Evolutionary conservation across 2,113 vertebrate species (phyloP), one percentile per base, ranked within the genome.

Genomic region (Protomyctophum bolini): DNA sequence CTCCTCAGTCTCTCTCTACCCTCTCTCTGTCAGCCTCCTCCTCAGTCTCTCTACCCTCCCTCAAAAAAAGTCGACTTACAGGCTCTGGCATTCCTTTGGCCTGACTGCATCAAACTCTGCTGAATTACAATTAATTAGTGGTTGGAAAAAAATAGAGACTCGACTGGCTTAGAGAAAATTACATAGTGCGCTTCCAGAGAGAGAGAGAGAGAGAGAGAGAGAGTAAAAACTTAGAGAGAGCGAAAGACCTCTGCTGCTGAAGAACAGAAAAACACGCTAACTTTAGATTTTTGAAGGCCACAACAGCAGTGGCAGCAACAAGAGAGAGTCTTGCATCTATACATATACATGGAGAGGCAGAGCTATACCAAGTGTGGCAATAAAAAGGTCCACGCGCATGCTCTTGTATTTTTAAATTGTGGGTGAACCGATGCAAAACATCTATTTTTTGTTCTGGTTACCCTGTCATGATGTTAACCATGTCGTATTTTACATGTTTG

Each of bases 101-200:
- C 91, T 93, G 89, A 94, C 88, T 91, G 89, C 83, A 87, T 91
- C 86, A 89, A 87, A 88, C 83, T 91, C 77, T 48, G 57, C 87
- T 88, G 81, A 85, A 79, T 90, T 92, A 88, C 68, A 80, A 88
- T 84, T 93, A 93, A 94, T 93, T 91, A 91, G 92, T 85, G 94
- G 92, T 93, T 10, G 87, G 92, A 92, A 94, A 93, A 86, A 93
- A 93, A 93, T 85, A 86, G 88, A 86, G 90, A 82, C 89, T 72
- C 79, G 79, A 83, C 82, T 84, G 90, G 90, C 89, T 81, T 77
- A 77, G 77, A 90, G 89, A 90, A 93, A 93, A 94, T 93, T 85
- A 90, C 85, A 92, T 74, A 85, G 84, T 83, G 56, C 54, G 85
- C 70, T 92, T 93, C 88, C 92, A 93, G 80, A 78, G 84, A 83